Base-by-base conservation (phyloP, 2,113 vertebrate genomes). In the Lanius collurio region DNA sequence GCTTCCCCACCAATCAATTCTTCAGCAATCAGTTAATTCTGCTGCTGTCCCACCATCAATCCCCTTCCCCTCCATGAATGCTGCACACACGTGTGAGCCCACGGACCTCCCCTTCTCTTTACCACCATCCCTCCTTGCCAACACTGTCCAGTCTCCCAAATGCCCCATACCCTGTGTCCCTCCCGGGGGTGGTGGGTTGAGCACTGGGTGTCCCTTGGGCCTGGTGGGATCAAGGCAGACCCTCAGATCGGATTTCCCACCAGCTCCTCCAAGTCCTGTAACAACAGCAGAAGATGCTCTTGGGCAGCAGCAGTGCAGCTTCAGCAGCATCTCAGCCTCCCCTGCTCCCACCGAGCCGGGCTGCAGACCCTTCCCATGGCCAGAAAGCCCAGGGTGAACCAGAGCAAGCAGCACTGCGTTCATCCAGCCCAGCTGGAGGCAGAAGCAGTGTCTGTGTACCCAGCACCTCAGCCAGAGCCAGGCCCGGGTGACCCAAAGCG, bases 181-280 rank as follows among this genome's bases (percentile, higher is more conserved):
- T 88, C 20, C 74, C 0, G 0, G 60, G 19, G 46, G 5, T 7
- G 35, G 2, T 67, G 39, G 18, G 31, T 33, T 60, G 41, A 53
- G 35, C 77, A 46, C 39, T 28, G 33, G 7, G 16, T 4, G 2
- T 78, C 52, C 35, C n/a, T 53, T 7, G n/a, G 63, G n/a, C 24
- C 35, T 31, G 6, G 1, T 1, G 0, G 56, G 46, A 8, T 55
- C 24, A 57, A 83, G 52, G 73, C 73, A 71, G 9, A 44, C 3
- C 33, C 5, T 0, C 0, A 0, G 27, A 35, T 0, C 0, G 0
- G 27, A 35, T 85, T 85, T 82, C 41, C 79, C 46, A 56, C 22
- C 6, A 1, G 10, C 19, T 77, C 57, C 49, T 59, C 59, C 41
- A 52, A 78, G 42, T 74, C 69, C 33, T 5, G 0, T 8, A 33